Evolutionary conservation across 2,113 vertebrate genomes (phyloP).

Genomic region (Axis porcinus): DNA sequence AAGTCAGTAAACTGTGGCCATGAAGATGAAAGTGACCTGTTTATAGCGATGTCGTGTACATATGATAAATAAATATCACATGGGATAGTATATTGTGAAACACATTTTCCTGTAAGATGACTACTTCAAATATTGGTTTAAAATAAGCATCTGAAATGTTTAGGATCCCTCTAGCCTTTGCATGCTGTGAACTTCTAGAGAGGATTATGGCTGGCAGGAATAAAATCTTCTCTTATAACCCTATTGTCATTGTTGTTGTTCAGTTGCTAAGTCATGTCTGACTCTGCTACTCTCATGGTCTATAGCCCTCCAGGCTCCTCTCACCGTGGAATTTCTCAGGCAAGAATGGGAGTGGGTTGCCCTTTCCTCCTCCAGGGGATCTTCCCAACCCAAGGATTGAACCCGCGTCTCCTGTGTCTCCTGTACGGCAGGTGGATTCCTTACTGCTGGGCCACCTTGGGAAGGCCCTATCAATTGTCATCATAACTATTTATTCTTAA

Average conservation of each 20-base stretch:
- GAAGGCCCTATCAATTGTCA: not conserved
- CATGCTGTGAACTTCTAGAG: not conserved
- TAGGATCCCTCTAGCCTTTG: not conserved
- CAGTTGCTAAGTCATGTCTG: not conserved
- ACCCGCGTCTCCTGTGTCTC: not conserved
- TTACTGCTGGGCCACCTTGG: not conserved
- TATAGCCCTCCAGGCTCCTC: not conserved
- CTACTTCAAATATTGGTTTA: not conserved
- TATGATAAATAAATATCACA: not conserved
- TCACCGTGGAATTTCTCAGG: not conserved
- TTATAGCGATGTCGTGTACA: not conserved
- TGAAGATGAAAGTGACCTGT: not conserved
- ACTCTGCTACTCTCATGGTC: accelerated
- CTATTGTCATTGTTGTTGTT: not conserved
- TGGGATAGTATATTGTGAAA: not conserved
- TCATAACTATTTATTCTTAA: not conserved
- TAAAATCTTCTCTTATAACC: not conserved
- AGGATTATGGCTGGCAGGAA: not conserved
- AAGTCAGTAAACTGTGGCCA: not conserved
- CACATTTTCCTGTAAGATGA: not conserved
- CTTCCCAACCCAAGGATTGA: not conserved
- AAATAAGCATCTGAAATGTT: not conserved
- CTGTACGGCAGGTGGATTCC: not conserved
- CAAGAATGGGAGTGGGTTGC: not conserved
- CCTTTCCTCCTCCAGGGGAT: not conserved